These are phyloP conservation scores for Enteromius unitaeniatus DNA, from an alignment of 2,797 vertebrate genomes.

Conservation along the genomic window DNA sequence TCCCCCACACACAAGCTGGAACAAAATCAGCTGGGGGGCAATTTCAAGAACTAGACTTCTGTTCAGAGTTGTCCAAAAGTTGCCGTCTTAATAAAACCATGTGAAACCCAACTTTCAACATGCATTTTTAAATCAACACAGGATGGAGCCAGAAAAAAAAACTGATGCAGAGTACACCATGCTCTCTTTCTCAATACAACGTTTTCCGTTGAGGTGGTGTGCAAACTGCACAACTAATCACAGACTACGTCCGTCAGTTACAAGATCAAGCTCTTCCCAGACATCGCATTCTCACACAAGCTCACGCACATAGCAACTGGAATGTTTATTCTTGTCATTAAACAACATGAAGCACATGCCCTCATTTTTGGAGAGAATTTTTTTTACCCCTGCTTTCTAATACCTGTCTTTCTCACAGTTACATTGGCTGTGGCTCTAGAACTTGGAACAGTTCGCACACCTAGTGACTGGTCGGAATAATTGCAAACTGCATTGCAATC, in stretches of 20 bases:
- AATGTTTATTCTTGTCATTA: constrained; percentile 23
- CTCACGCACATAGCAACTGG: constrained; percentile 13
- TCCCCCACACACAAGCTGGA: constrained; percentile 3
- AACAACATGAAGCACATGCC: not conserved
- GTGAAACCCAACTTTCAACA: constrained; percentile 76
- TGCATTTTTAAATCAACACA: constrained; percentile 68
- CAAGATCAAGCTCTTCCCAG: constrained; percentile 6
- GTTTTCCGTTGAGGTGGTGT: not conserved
- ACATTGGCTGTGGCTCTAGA: not conserved
- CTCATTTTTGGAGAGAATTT: not conserved
- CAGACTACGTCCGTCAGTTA: not conserved
- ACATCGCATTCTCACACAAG: not conserved
- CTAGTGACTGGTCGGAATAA: not conserved
- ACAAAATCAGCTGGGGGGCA: constrained; percentile 60
- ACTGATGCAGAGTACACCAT: not conserved
- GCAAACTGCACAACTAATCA: not conserved
- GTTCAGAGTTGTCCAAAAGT: constrained; percentile 64
- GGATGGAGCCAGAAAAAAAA: constrained; percentile 70
- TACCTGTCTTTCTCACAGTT: not conserved
- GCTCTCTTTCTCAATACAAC: too few relatives aligned
- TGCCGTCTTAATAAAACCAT: constrained; percentile 67
- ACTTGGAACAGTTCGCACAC: not conserved
- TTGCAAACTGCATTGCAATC: not conserved
- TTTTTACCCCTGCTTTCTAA: not conserved
- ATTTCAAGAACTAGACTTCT: constrained; percentile 56